These are phyloP conservation scores for Ptychochromis oligacanthus DNA, from an alignment of 2,113 vertebrate species.

Conservation along the genomic window DNA sequence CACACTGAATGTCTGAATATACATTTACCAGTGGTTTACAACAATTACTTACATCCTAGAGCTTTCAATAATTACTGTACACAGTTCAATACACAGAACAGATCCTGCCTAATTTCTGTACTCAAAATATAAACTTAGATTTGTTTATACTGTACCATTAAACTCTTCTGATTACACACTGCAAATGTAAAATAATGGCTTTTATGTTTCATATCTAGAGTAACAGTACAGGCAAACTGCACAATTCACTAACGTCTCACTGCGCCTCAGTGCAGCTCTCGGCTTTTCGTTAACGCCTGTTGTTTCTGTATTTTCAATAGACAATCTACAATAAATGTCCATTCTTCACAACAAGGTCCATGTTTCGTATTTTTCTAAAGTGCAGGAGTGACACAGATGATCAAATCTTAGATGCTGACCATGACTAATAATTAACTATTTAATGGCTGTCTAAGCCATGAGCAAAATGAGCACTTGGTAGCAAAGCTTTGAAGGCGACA, in stretches of 20 bases:
- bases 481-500: constrained; percentile 51
- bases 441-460: constrained; percentile 22
- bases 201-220: constrained; percentile 39
- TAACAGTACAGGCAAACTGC: constrained; percentile 37
- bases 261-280: constrained; percentile 17
- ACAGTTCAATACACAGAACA: constrained; percentile 26
- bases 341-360: constrained; percentile 50
- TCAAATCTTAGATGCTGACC: constrained; percentile 11
- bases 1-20: constrained; percentile 29
- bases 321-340: constrained; percentile 46
- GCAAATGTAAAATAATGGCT: constrained; percentile 53
- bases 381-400: constrained; percentile 63
- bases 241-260: neutral
- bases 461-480: constrained; percentile 20
- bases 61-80: constrained; percentile 49
- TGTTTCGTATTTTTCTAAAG: constrained; percentile 60
- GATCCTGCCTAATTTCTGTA: constrained; percentile 31
- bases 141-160: constrained; percentile 14
- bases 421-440: constrained; percentile 3
- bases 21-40: constrained; percentile 53
- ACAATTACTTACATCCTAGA: constrained; percentile 40
- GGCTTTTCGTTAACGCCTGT: neutral
- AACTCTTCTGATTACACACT: constrained; percentile 27
- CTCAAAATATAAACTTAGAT: constrained; percentile 68
- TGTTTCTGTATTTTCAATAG: constrained; percentile 36